A percentile compares a stretch with the other conserved stretches of the same genome.
Conservation (phyloP, 2,113 vertebrate genomes). For the Phrynosoma blainvillii region DNA sequence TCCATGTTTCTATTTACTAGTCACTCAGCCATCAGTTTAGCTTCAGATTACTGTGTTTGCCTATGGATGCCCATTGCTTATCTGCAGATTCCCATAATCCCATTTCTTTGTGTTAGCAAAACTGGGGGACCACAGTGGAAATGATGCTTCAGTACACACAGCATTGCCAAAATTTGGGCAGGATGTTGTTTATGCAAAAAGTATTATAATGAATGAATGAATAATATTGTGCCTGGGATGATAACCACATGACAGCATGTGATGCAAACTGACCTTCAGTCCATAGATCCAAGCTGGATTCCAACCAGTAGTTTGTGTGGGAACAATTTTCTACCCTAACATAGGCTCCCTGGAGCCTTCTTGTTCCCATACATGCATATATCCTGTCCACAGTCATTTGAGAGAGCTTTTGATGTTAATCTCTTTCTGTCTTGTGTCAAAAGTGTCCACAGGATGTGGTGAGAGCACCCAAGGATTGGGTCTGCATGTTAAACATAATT, state of each 20-base stretch:
- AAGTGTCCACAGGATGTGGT: conserved; percentile 41
- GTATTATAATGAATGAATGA: not conserved
- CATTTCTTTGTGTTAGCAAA: not conserved
- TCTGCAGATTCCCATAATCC: not conserved
- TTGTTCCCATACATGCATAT: conserved; percentile 12
- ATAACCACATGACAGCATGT: not conserved
- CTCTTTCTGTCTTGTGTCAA: conserved; percentile 30
- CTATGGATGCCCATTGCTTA: not conserved
- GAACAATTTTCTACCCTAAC: not conserved
- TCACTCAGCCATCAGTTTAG: not conserved
- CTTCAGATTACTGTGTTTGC: not conserved
- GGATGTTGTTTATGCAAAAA: not conserved
- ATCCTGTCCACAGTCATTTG: conserved; percentile 26
- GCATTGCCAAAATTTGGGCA: not conserved
- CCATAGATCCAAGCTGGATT: conserved; percentile 1
- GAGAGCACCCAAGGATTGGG: not conserved
- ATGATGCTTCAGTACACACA: not conserved
- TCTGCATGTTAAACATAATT: conserved; percentile 13
- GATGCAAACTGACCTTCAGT: accelerated
- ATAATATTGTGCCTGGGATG: not conserved
- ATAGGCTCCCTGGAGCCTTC: not conserved
- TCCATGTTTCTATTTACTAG: not conserved
- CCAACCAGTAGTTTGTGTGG: not conserved
- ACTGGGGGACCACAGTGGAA: too few species aligned
- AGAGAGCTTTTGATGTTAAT: conserved; percentile 36